These are phyloP conservation scores for Etheostoma cragini DNA, from an alignment of 2,113 vertebrate genomes.

Conservation along the genomic window DNA sequence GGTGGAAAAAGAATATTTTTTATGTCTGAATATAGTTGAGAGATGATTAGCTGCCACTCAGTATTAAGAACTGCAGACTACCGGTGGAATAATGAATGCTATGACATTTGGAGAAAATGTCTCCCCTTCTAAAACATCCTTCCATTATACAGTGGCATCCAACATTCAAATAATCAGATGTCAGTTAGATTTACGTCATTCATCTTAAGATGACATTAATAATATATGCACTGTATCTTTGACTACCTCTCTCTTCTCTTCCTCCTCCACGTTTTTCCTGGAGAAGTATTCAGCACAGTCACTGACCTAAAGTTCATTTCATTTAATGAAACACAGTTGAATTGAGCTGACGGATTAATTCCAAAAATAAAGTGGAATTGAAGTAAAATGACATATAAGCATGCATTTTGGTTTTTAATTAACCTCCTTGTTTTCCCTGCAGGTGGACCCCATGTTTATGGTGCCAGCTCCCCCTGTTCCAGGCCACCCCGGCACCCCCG, in stretches of 20 bases:
- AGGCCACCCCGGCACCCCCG: conserved; percentile 87
- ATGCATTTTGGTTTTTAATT: background rate
- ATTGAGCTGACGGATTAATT: background rate
- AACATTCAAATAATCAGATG: conserved; percentile 32
- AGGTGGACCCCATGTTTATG: conserved; percentile 95
- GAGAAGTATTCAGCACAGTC: background rate
- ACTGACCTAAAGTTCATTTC: background rate
- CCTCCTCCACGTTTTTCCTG: background rate
- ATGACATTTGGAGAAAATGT: conserved; percentile 56
- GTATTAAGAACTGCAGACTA: conserved; percentile 41
- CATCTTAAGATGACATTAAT: conserved; percentile 15
- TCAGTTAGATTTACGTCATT: conserved; percentile 13
- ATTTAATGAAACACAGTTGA: background rate
- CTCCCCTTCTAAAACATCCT: conserved; percentile 42
- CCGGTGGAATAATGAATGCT: conserved; percentile 45
- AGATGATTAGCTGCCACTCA: conserved; percentile 50
- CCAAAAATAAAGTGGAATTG: background rate
- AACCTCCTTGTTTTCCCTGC: conserved; percentile 70
- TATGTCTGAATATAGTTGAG: conserved; percentile 23
- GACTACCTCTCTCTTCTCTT: background rate
- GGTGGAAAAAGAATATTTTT: background rate
- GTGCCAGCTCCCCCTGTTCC: conserved; percentile 89
- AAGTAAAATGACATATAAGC: background rate
- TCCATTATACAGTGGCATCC: conserved; percentile 19
- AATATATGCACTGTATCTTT: background rate